Evolutionary conservation across 2,113 vertebrate species (phyloP), one percentile per base, ranked within the genome.

Genomic region (Stictonetta naevosa): DNA sequence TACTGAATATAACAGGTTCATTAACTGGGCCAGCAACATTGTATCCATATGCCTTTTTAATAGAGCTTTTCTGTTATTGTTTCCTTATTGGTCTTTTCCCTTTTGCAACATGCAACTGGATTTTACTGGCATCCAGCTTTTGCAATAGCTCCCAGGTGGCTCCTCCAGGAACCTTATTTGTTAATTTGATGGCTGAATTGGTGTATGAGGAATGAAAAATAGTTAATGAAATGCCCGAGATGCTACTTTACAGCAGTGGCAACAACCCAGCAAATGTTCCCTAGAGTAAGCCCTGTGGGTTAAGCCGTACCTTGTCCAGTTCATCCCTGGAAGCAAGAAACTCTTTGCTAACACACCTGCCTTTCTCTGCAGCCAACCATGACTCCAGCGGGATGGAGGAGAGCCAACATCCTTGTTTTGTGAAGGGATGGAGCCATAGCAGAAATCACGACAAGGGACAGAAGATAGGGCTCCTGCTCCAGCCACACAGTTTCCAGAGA

Each of bases 71-170:
- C 89, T 96, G 92, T 96, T 97, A 96, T 93, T 93, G 89, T 96
- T 96, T 95, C 94, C 95, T 96, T 95, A 96, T 94, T 97, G 93
- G 90, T 69, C 85, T 97, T 95, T 97, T 96, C 94, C 92, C 86
- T 90, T 96, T 88, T 92, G 93, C 87, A 72, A 77, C 79, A 88
- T n/a, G 36, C 79, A 88, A 95, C 89, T 93, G 85, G 79, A 72
- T 96, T 96, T 97, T 96, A 95, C 90, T 95, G 90, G 95, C 53
- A 0, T 81, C 85, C 60, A 80, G 83, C 79, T 88, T 90, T 60
- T 81, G 68, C 95, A 92, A 93, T 81, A 78, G 76, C 68, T 74
- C 95, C 94, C 96, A 78, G 78, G 93, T 83, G 95, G 75, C 89
- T 91, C 79, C 68, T 96, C 75, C 48, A 60, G 63, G 68, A 83